Conservation (phyloP, 2,113 vertebrate species). For the Micronisus gabar region DNA sequence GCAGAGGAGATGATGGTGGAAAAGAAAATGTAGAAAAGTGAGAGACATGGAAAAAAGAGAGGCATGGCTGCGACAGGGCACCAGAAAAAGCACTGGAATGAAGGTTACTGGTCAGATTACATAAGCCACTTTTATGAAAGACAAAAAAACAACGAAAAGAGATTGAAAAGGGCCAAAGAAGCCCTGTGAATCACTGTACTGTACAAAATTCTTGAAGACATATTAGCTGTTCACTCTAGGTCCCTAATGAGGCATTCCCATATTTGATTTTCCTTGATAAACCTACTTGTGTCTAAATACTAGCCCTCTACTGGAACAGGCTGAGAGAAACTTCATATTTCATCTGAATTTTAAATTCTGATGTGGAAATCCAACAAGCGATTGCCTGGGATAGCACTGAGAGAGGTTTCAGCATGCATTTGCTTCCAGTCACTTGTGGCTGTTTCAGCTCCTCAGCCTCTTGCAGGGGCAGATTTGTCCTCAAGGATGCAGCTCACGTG, state of each 20-base stretch:
- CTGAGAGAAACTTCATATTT: neutral
- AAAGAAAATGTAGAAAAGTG: neutral
- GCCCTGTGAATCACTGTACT: rapidly evolving
- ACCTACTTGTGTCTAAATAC: neutral
- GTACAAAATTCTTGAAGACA: neutral
- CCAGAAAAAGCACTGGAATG: neutral
- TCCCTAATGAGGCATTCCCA: neutral
- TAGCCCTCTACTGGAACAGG: neutral
- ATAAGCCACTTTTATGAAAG: neutral
- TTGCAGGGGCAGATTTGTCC: neutral
- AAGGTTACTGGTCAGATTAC: neutral
- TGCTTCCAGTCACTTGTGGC: neutral
- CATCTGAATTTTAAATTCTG: neutral
- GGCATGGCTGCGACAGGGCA: neutral
- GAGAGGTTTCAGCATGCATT: slow-evolving; percentile 1
- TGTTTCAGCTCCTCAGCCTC: neutral
- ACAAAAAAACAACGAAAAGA: neutral
- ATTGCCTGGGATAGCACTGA: neutral
- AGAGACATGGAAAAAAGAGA: neutral
- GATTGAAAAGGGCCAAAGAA: neutral
- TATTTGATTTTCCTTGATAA: neutral
- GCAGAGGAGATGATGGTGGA: neutral
- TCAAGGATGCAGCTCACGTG: neutral
- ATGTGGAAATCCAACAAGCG: neutral
- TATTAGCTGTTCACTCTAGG: neutral